Evolutionary conservation across 2,888 invertebrate genomes (phyloP), one percentile per base, ranked within the genome.

Genomic region (Orchesellides sinensis): DNA sequence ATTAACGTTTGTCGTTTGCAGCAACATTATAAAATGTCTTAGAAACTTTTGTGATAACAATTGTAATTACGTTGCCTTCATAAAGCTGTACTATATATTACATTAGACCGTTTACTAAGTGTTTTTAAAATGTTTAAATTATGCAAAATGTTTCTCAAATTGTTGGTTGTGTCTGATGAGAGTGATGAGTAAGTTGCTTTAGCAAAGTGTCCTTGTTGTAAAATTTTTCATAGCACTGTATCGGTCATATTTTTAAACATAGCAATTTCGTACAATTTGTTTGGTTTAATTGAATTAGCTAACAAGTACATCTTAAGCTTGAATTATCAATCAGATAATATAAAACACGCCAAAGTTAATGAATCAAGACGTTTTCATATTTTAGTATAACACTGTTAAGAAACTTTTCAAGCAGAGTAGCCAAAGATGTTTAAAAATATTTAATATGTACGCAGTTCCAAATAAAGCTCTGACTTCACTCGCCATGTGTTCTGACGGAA

Each of bases 41-140:
- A 74, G 40, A 32, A 56, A 69, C 40, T 69, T 79, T 70, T 79
- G 79, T 79, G 79, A 79, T 79, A 79, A n/a, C n/a, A n/a, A 14
- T 70, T 79, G 61, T 63, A 79, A 70, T 63, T 70, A 14, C 27
- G 79, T 70, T 79, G 79, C 79, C 79, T 79, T 79, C 40, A 12
- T 61, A 45, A 63, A 69, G 63, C 49, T 73, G 12, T 47, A 40
- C 54, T 75, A 65, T 25, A n/a, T n/a, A n/a, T n/a, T n/a, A n/a
- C n/a, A n/a, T n/a, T n/a, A n/a, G n/a, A n/a, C n/a, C n/a, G n/a
- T n/a, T n/a, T n/a, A n/a, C n/a, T 40, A 40, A 5, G 40, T 40
- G n/a, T 40, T 2, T 14, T 40, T 40, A 40, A 10, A 40, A 10
- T 40, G 2, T 40, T 40, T 40, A 40, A 40, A 32, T 5, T 6